Conservation (phyloP, 2,113 vertebrate species). For the Lophotis ruficrista region DNA sequence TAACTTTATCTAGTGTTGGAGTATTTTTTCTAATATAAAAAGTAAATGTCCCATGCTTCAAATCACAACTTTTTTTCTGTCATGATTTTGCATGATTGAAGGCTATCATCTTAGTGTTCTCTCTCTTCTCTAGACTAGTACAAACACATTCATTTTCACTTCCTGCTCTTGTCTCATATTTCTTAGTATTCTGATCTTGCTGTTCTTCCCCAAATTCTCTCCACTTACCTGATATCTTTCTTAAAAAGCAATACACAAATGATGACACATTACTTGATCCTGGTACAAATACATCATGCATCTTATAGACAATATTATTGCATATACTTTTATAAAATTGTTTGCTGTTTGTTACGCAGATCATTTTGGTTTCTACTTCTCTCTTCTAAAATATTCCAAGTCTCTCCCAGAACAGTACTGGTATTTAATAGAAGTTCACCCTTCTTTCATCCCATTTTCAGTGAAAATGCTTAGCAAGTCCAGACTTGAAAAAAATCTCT, state of each 20-base stretch:
- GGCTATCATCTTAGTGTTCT: not conserved
- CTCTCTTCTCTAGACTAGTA: not conserved
- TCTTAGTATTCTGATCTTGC: not conserved
- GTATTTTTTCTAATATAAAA: not conserved
- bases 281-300: not conserved
- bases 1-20: not conserved
- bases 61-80: not conserved
- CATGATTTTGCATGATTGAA: not conserved
- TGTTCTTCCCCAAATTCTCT: not conserved
- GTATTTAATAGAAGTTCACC: not conserved
- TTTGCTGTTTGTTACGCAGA: not conserved
- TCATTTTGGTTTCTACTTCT: not conserved
- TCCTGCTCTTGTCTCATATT: not conserved
- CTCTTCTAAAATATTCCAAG: not conserved
- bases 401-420: not conserved
- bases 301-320: not conserved
- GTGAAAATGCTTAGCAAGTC: not conserved
- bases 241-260: not conserved
- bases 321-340: not conserved
- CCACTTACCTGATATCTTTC: not conserved
- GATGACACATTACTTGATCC: not conserved
- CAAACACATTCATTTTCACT: not conserved
- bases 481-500: not conserved
- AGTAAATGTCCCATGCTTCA: not conserved
- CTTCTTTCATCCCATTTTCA: not conserved